Evolutionary conservation across 2,888 invertebrate species (phyloP), one percentile per base, ranked within the genome.

Genomic region (Lasioglossum villosulum): DNA sequence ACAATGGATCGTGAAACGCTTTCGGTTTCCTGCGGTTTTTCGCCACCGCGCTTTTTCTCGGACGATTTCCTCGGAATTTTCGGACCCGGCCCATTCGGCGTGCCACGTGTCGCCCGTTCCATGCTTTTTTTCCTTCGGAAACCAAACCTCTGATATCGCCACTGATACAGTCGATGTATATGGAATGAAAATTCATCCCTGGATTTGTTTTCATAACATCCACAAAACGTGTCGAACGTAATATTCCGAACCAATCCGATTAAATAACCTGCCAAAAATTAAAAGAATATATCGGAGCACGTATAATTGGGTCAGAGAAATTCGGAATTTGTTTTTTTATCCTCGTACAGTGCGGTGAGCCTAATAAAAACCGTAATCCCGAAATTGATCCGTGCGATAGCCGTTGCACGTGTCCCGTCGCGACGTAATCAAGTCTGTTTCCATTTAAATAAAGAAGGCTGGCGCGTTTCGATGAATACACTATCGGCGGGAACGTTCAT

Each of bases 1-100:
- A 45, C 59, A 75, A 66, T 68, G 66, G 34, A 23, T 66, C 48
- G 66, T 37, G 76, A n/a, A 66, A 48, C 48, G 76, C 45, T 76
- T 76, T 27, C 34, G 76, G 45, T 63, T 75, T 39, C 42, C 42
- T 30, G 63, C 63, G 23, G 68, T 37, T 12, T 68, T 37, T 68
- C 34, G 68, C 23, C 37, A 23, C 30, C 63, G 14, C 4, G 45
- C 34, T 76, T 66, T 56, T 76, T 48, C 66, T 66, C 75, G 63
- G 45, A 30, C 66, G n/a, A 66, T 66, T 66, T 34, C 66, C 66
- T 76, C 5, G 8, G 71, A 10, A 42, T 72, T 72, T 30, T 45
- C 27, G 27, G 42, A 27, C 14, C 42, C 8, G 10, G 10, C 3
- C 4, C 12, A n/a, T n/a, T 12, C 56, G 10, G 27, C 10, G 27